Evolutionary conservation across 2,797 vertebrate genomes (phyloP).

Genomic region (Champsocephalus gunnari): DNA sequence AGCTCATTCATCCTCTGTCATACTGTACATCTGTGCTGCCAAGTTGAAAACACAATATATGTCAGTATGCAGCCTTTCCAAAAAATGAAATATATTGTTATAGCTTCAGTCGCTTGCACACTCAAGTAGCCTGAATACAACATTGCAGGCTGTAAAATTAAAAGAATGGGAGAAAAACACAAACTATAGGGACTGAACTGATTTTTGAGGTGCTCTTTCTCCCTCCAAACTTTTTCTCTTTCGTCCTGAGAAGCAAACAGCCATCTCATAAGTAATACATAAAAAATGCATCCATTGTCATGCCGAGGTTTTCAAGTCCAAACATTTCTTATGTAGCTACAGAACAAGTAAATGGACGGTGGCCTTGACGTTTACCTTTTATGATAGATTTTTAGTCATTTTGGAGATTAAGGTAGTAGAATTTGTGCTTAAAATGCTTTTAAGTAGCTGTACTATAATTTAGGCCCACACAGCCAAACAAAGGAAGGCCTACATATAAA

Average conservation of each 20-base stretch:
- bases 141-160: conserved; percentile 37
- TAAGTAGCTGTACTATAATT: conserved; percentile 7
- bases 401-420: neutral
- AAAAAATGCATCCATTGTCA: conserved; percentile 4
- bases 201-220: conserved; percentile 31
- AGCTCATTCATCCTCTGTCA: conserved; percentile 70
- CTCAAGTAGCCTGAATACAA: conserved; percentile 35
- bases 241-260: conserved; percentile 14
- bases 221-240: conserved; percentile 25
- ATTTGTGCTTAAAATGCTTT: neutral
- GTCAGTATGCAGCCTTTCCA: conserved; percentile 55
- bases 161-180: conserved; percentile 39
- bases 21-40: conserved; percentile 56
- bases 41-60: conserved; percentile 67
- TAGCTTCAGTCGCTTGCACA: conserved; percentile 35
- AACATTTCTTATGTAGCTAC: neutral
- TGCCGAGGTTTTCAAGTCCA: neutral
- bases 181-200: conserved; percentile 35
- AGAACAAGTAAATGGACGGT: neutral
- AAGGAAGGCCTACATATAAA: conserved; percentile 24
- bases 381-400: conserved; percentile 1
- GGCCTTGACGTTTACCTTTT: conserved; percentile 12
- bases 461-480: conserved; percentile 5
- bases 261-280: neutral
- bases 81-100: conserved; percentile 56